Evolutionary conservation across 2,113 vertebrate species (phyloP).

Genomic region (Apteryx owenii): DNA sequence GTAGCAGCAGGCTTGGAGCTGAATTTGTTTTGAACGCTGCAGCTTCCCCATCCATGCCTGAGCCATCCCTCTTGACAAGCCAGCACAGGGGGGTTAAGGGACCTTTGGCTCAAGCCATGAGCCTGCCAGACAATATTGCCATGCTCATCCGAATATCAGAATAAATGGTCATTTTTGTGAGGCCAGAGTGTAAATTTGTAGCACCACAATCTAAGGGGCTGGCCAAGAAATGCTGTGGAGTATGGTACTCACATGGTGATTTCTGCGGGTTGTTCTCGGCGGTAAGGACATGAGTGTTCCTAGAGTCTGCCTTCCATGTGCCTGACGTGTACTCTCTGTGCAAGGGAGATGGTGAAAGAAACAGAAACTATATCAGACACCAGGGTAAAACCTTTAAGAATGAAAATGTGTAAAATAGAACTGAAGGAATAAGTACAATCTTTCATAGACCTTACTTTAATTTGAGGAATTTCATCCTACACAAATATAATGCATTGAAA

Average conservation of each 20-base stretch:
- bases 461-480: background rate
- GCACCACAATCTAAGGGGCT: background rate
- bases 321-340: background rate
- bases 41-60: background rate
- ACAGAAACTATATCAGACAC: background rate
- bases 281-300: fast-evolving
- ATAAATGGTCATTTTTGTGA: background rate
- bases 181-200: background rate
- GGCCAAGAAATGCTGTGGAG: fast-evolving
- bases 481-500: background rate
- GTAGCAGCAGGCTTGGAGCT: background rate
- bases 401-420: background rate
- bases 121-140: fast-evolving
- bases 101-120: background rate
- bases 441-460: background rate
- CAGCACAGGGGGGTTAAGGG: background rate
- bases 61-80: background rate
- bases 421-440: background rate
- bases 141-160: too few species aligned
- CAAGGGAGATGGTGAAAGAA: background rate
- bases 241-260: fast-evolving
- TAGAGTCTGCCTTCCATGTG: background rate
- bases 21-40: background rate
- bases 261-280: background rate
- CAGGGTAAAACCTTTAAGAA: background rate